Percentiles rank a stretch among this genome's conserved stretches.
phyloP scores from a whole-genome alignment of 2,797 vertebrate species.

The Urophycis tenuis region DNA sequence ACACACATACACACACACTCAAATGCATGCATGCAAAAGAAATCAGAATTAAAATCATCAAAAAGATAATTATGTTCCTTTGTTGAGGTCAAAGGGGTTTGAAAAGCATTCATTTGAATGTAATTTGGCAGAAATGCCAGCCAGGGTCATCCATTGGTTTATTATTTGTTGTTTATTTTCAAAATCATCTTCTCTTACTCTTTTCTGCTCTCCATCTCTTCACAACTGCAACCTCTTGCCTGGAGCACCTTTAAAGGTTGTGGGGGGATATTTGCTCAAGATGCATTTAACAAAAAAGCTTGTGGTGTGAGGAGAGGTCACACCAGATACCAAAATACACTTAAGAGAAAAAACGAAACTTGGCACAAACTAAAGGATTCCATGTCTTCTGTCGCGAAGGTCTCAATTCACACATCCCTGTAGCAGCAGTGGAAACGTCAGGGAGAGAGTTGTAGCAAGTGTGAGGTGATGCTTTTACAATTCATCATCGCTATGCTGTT shows the following conservation, averaged over 20 bases:
- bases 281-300: not conserved
- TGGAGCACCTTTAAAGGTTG: not conserved
- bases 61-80: not conserved
- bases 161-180: no score
- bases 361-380: conserved; percentile 23
- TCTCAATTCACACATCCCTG: conserved; percentile 15
- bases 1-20: not conserved
- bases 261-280: not conserved
- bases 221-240: not conserved
- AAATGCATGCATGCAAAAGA: not conserved
- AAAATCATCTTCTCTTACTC: not conserved
- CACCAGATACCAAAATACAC: no score
- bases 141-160: not conserved
- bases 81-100: no score
- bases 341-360: conserved; percentile 6
- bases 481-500: conserved; percentile 29
- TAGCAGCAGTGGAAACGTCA: conserved; percentile 33
- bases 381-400: conserved; percentile 9
- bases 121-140: not conserved
- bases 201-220: not conserved
- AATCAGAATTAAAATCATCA: not conserved
- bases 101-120: not conserved
- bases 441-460: conserved; percentile 1
- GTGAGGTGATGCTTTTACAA: conserved; percentile 26
- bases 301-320: not conserved